Evolutionary conservation across 2,888 invertebrate species (phyloP).

Genomic region (Pachydiplax longipennis): DNA sequence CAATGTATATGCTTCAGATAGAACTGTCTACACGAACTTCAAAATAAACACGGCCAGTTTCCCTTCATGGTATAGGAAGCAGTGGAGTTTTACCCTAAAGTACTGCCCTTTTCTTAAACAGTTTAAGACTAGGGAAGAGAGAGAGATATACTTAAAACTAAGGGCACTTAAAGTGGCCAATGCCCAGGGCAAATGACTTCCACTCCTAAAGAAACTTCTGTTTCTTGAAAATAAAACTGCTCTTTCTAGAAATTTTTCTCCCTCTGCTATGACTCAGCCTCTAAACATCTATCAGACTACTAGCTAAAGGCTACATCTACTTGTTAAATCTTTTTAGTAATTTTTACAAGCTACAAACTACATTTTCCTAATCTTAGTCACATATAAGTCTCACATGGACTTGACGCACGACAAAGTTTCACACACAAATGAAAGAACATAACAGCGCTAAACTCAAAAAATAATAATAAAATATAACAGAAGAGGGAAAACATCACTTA

Average conservation of each 20-base stretch:
- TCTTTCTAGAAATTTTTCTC: constrained; percentile 42
- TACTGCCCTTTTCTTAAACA: constrained; percentile 21
- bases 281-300: constrained; percentile 45
- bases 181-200: constrained; percentile 47
- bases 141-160: constrained; percentile 48
- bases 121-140: constrained; percentile 45
- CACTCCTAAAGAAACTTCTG: constrained; percentile 47
- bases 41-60: too few species aligned
- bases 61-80: too few species aligned
- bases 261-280: constrained; percentile 51
- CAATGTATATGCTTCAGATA: too few species aligned
- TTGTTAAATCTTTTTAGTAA: constrained; percentile 48
- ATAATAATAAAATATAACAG: constrained; percentile 22
- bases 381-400: constrained; percentile 43
- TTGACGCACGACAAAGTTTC: constrained; percentile 45
- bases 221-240: constrained; percentile 44
- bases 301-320: constrained; percentile 30
- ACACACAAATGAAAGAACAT: constrained; percentile 38
- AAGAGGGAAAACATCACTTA: constrained; percentile 45
- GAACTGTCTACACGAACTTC: too few species aligned
- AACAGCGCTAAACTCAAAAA: constrained; percentile 41
- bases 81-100: too few species aligned
- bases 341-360: constrained; percentile 47
- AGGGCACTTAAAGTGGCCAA: constrained; percentile 51
- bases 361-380: constrained; percentile 26